A percentile compares a stretch with the other conserved stretches of the same genome.
Conservation (phyloP, 2,797 vertebrate species). For the Cynodonichthys magdalenae region DNA sequence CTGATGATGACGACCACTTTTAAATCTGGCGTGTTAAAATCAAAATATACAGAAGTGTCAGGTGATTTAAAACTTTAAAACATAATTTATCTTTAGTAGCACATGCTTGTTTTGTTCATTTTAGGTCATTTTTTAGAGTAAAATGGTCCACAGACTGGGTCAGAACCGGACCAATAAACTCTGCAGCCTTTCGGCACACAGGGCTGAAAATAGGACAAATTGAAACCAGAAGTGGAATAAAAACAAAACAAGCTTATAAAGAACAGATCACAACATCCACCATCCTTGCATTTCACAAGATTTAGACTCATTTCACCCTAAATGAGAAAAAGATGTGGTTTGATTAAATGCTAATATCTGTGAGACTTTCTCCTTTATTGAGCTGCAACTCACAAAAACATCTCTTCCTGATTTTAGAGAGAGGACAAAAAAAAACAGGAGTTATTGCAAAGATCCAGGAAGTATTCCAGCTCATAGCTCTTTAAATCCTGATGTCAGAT, state of each 20-base stretch:
- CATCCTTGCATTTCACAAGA: slow-evolving; percentile 85
- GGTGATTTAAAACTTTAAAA: too few species aligned
- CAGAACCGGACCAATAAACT: slow-evolving; percentile 21
- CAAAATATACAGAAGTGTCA: too few species aligned
- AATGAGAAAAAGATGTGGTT: slow-evolving; percentile 90
- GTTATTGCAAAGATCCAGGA: slow-evolving; percentile 79
- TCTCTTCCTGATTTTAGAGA: slow-evolving; percentile 49
- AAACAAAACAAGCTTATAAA: slow-evolving; percentile 95
- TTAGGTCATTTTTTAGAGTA: neutral
- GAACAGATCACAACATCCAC: slow-evolving; percentile 86
- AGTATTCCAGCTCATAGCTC: slow-evolving; percentile 72
- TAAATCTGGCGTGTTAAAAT: too few species aligned
- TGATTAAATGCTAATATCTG: slow-evolving; percentile 96
- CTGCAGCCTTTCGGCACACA: slow-evolving; percentile 45
- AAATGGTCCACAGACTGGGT: neutral
- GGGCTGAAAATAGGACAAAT: slow-evolving; percentile 77
- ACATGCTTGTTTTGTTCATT: too few species aligned
- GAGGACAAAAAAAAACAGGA: slow-evolving; percentile 61
- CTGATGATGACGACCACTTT: too few species aligned
- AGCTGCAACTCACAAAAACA: slow-evolving; percentile 49
- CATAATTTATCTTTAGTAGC: too few species aligned
- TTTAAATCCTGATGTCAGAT: slow-evolving; percentile 76
- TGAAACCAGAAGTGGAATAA: slow-evolving; percentile 83
- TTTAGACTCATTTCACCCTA: slow-evolving; percentile 86
- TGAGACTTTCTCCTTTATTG: slow-evolving; percentile 59